A percentile compares a stretch with the other conserved stretches of the same genome.
Evolutionary conservation across 2,113 vertebrate genomes (phyloP).

Genomic region (Mormyrus iriodes): DNA sequence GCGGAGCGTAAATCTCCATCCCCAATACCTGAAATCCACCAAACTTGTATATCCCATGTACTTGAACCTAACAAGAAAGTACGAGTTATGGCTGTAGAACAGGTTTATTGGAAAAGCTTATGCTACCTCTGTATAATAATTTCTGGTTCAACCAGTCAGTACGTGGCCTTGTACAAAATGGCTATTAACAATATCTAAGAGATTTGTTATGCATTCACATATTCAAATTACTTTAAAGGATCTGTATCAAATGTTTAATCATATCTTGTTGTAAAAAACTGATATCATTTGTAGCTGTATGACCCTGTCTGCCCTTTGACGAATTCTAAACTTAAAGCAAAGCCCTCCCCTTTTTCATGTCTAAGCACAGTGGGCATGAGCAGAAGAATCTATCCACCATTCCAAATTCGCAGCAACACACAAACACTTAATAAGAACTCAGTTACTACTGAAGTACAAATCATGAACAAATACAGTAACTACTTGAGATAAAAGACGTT

Average conservation of each 20-base stretch:
- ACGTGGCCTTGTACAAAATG: not conserved
- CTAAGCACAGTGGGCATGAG: not conserved
- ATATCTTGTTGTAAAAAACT: not conserved
- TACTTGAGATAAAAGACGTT: not conserved
- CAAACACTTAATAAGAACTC: not conserved
- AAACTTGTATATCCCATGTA: not conserved
- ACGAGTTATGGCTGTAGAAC: not conserved
- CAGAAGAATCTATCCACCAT: not conserved
- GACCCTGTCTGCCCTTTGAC: not conserved
- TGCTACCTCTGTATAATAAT: not conserved
- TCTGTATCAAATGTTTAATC: not conserved
- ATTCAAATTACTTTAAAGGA: not conserved
- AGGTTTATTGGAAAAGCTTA: not conserved
- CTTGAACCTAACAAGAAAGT: not conserved
- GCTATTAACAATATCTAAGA: not conserved
- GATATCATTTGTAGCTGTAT: not conserved
- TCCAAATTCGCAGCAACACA: not conserved
- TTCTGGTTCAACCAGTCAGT: not conserved
- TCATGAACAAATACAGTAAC: not conserved
- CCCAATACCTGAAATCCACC: not conserved
- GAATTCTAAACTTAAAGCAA: not conserved
- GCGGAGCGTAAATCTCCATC: constrained; percentile 8
- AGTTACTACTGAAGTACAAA: not conserved
- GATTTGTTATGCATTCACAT: not conserved
- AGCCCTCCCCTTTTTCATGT: not conserved